These are phyloP conservation scores for Solenodon paradoxus DNA, from an alignment of 2,113 vertebrate genomes.

Conservation along the genomic window DNA sequence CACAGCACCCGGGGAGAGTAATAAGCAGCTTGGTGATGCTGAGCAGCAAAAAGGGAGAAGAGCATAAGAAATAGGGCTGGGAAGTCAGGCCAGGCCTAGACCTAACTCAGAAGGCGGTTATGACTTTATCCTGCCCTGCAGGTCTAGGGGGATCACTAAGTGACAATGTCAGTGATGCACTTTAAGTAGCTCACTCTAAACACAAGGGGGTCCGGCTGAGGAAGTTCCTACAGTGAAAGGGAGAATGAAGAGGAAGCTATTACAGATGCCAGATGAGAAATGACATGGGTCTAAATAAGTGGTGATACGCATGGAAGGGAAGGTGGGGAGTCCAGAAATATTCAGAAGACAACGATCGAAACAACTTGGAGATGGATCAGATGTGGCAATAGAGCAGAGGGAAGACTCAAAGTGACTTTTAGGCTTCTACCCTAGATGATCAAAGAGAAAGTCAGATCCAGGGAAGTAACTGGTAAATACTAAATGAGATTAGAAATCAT, in stretches of 20 bases:
- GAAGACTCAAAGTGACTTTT: neutral
- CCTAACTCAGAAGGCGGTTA: neutral
- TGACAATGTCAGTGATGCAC: neutral
- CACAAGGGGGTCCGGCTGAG: neutral
- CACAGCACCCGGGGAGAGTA: neutral
- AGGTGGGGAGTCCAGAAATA: neutral
- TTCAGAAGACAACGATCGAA: neutral
- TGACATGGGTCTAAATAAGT: neutral
- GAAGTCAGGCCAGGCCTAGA: neutral
- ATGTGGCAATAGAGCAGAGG: neutral
- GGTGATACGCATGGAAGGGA: neutral
- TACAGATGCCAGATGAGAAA: neutral
- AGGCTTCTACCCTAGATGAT: neutral
- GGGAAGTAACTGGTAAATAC: neutral
- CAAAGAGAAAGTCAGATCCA: neutral
- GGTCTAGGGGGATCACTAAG: neutral
- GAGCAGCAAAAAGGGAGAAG: neutral
- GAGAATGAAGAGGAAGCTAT: neutral
- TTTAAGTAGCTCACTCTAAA: neutral
- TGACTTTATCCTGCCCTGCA: neutral
- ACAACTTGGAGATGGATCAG: neutral
- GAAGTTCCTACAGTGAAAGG: neutral
- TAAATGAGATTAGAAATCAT: neutral
- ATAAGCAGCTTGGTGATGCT: neutral
- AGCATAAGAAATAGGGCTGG: neutral